Conservation (phyloP, 1,140 invertebrate genomes). For the Musca vetustissima region DNA sequence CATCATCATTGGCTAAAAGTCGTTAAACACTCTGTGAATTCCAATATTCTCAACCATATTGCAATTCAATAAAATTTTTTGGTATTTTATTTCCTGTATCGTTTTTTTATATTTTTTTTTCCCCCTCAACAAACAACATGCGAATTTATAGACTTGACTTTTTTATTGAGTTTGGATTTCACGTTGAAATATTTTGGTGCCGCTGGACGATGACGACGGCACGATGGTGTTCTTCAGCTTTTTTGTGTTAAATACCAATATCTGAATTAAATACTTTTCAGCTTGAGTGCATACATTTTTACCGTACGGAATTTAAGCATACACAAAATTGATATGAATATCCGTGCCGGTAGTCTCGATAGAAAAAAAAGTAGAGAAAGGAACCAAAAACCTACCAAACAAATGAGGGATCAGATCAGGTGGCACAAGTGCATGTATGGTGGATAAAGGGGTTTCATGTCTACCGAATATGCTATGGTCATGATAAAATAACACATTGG, state of each 20-base stretch:
- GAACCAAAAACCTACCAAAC: no score
- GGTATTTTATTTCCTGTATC: conserved; percentile 6
- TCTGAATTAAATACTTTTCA: conserved; percentile 47
- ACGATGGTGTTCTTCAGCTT: no score
- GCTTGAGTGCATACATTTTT: conserved; percentile 26
- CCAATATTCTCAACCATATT: conserved; percentile 17
- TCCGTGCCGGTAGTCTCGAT: no score
- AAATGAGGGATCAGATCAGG: no score
- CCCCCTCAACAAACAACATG: neutral
- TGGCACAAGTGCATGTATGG: no score
- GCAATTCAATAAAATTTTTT: conserved; percentile 12
- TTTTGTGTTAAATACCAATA: conserved; percentile 13
- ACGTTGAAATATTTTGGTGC: neutral
- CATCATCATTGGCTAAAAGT: conserved; percentile 9
- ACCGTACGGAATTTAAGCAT: neutral
- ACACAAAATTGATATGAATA: no score
- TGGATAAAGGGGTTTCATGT: no score
- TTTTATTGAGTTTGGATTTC: neutral
- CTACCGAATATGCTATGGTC: no score
- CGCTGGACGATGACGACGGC: no score
- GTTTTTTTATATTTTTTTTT: neutral
- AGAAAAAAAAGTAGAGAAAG: no score
- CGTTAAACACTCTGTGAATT: conserved; percentile 21
- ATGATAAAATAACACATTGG: no score
- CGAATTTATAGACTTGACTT: conserved; percentile 7